phyloP scores from a whole-genome alignment of 2,888 invertebrate genomes.

The Watsonalla binaria region DNA sequence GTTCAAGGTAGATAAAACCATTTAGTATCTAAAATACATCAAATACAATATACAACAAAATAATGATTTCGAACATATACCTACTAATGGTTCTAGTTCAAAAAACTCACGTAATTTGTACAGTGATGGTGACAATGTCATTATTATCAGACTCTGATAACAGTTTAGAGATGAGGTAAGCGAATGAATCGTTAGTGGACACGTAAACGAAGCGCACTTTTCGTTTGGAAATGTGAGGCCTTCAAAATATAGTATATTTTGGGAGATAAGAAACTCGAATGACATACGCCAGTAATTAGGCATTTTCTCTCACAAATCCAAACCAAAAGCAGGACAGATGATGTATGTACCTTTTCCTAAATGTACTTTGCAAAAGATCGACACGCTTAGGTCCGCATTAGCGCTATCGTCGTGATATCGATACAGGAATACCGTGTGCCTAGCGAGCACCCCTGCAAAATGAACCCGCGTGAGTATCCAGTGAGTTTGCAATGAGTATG shows the following conservation, averaged over 20 bases:
- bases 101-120: background rate
- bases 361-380: conserved; percentile 77
- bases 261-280: background rate
- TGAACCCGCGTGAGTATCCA: conserved; percentile 28
- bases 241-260: background rate
- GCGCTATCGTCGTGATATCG: conserved; percentile 73
- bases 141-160: background rate
- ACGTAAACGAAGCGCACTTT: background rate
- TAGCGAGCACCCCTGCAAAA: conserved; percentile 75
- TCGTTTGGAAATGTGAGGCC: background rate
- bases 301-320: background rate
- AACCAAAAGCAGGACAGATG: conserved; percentile 11
- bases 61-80: background rate
- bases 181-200: background rate
- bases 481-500: conserved; percentile 10
- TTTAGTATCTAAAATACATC: too few relatives aligned
- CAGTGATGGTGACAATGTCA: background rate
- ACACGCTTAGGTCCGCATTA: conserved; percentile 73
- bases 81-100: background rate
- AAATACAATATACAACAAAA: background rate
- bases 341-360: conserved; percentile 75
- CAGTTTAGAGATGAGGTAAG: background rate
- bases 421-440: conserved; percentile 74
- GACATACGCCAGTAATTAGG: background rate
- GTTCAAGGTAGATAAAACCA: too few relatives aligned